Percentiles rank a stretch among this genome's conserved stretches.
phyloP scores from a whole-genome alignment of 2,888 invertebrate genomes.

The Nomada flava region DNA sequence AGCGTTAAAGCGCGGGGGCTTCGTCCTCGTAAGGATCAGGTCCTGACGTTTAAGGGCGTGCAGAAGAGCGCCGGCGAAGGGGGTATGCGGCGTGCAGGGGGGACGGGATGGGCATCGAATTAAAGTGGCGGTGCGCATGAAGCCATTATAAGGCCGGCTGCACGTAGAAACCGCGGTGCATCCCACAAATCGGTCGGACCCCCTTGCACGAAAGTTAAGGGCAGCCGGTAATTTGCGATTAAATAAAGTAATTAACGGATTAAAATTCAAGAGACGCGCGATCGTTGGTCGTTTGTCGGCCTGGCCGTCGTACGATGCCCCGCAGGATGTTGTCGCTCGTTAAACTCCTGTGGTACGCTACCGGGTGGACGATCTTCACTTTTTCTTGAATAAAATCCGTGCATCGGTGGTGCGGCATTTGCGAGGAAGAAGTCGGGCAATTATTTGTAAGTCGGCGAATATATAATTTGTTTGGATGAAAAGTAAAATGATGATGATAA shows the following conservation, averaged over 20 bases:
- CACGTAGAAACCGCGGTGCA: constrained; percentile 43
- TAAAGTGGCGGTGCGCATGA: constrained; percentile 63
- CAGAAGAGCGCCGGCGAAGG: neutral
- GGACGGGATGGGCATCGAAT: constrained; percentile 52
- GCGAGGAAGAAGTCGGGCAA: too few relatives aligned
- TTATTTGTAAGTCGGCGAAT: too few relatives aligned
- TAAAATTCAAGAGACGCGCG: constrained; percentile 77
- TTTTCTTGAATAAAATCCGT: too few relatives aligned
- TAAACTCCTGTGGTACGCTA: constrained; percentile 62
- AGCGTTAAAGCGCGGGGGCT: constrained; percentile 35
- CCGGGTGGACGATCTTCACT: neutral
- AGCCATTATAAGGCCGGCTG: constrained; percentile 63
- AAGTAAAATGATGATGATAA: too few relatives aligned
- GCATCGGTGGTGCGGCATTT: too few relatives aligned
- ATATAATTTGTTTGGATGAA: too few relatives aligned
- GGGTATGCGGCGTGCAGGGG: neutral
- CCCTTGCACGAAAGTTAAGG: constrained; percentile 66
- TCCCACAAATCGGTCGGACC: constrained; percentile 61
- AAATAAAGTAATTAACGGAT: constrained; percentile 79
- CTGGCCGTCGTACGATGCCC: constrained; percentile 55
- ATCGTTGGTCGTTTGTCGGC: constrained; percentile 73
- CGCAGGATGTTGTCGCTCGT: constrained; percentile 71
- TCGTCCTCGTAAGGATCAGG: constrained; percentile 48
- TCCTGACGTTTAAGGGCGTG: constrained; percentile 58
- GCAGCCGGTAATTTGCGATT: constrained; percentile 73